Conservation (phyloP, 1,140 invertebrate species). For the Temnothorax nylanderi region DNA sequence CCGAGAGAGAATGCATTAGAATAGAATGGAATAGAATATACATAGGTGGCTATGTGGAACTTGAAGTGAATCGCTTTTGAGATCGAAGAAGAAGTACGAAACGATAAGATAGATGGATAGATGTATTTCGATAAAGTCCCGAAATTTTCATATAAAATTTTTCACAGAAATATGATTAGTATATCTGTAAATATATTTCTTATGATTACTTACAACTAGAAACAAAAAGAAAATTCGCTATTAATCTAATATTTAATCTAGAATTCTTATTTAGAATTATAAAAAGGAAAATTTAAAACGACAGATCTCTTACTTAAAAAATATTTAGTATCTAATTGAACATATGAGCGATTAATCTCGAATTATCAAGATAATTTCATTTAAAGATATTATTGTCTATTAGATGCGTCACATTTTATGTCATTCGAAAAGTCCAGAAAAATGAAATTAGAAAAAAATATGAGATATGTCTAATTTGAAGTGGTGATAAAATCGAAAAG, state of each 20-base stretch:
- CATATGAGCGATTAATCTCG: background rate
- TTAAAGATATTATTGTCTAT: background rate
- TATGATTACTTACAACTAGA: background rate
- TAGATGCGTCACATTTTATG: background rate
- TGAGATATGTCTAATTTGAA: background rate
- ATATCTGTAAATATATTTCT: background rate
- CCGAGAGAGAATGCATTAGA: slow-evolving; percentile 50
- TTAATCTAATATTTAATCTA: background rate
- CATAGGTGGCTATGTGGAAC: slow-evolving; percentile 10
- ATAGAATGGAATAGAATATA: slow-evolving; percentile 56
- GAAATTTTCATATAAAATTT: background rate
- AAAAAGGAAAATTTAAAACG: background rate
- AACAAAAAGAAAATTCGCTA: background rate
- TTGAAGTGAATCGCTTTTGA: background rate
- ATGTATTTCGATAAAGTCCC: background rate
- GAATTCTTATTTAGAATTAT: background rate
- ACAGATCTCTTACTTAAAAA: background rate
- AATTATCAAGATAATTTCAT: background rate
- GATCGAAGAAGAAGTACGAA: background rate
- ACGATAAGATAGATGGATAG: background rate
- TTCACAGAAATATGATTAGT: background rate
- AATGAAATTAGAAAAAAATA: background rate
- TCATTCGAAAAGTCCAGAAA: background rate
- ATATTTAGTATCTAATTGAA: background rate
- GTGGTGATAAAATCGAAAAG: background rate